Conservation (phyloP, 2,797 vertebrate species). For the Chelon labrosus region DNA sequence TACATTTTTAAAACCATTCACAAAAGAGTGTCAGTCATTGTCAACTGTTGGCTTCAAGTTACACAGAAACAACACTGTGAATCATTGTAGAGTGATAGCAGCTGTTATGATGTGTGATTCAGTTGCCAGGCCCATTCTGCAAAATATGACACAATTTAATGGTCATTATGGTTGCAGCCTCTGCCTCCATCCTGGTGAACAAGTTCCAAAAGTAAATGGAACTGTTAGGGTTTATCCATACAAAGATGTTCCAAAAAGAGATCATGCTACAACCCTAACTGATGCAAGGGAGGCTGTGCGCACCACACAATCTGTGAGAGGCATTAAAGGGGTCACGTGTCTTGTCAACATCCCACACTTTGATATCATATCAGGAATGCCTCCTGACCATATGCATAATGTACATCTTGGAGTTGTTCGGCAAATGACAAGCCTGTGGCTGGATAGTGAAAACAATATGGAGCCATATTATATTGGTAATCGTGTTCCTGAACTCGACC, state of each 20-base stretch:
- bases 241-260: conserved; percentile 24
- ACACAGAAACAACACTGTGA: conserved; percentile 20
- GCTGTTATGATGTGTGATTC: conserved; percentile 25
- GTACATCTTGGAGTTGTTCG: conserved; percentile 56
- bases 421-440: conserved; percentile 56
- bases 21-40: conserved; percentile 45
- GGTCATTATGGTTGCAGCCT: not conserved
- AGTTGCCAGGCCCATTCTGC: not conserved
- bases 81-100: conserved; percentile 16
- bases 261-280: conserved; percentile 15
- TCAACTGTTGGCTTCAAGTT: conserved; percentile 37
- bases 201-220: conserved; percentile 10
- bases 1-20: conserved; percentile 45
- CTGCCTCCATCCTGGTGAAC: conserved; percentile 6
- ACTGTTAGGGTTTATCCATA: conserved; percentile 24
- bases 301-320: no score
- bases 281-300: conserved; percentile 14
- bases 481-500: conserved; percentile 16
- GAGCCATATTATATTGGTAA: conserved; percentile 41
- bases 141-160: conserved; percentile 30
- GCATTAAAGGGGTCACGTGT: no score
- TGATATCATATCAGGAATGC: conserved; percentile 56
- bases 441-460: conserved; percentile 51
- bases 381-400: conserved; percentile 60
- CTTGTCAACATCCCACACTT: conserved; percentile 44